A percentile compares a stretch with the other conserved stretches of the same genome.
Conservation (phyloP, 2,797 vertebrate genomes). For the Alosa sapidissima region DNA sequence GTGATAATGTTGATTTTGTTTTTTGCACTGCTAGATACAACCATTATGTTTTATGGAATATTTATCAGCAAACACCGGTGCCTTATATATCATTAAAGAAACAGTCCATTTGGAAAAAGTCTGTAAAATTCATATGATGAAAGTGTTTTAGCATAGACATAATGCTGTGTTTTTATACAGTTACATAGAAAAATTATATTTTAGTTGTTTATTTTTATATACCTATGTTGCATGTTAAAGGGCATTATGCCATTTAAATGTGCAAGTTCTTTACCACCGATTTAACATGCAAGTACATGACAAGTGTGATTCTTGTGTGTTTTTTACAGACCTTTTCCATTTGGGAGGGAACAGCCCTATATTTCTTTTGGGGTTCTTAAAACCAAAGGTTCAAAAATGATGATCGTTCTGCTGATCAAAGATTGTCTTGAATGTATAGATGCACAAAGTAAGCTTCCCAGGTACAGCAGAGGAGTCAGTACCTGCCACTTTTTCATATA, state of each 20-base stretch:
- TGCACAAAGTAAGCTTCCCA: constrained; percentile 4
- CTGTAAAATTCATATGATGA: not conserved
- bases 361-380: not conserved
- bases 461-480: not conserved
- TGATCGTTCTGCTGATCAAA: not conserved
- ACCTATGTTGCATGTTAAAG: not conserved
- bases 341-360: not conserved
- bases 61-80: not conserved
- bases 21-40: not conserved
- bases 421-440: constrained; percentile 6
- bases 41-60: not conserved
- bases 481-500: not conserved
- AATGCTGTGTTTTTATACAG: not conserved
- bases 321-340: not conserved
- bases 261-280: not conserved
- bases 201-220: not conserved
- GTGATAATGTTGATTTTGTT: not conserved
- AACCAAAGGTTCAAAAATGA: not conserved
- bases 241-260: not conserved
- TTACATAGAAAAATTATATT: not conserved
- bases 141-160: not conserved
- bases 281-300: not conserved
- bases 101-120: not conserved
- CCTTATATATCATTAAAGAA: not conserved
- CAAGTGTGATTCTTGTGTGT: not conserved